Percentiles rank a stretch among this genome's conserved stretches.
These are phyloP conservation scores for Aphrocallistes beatrix DNA, from an alignment of 37 sponge, comb jelly and placozoan genomes.

Conservation along the genomic window DNA sequence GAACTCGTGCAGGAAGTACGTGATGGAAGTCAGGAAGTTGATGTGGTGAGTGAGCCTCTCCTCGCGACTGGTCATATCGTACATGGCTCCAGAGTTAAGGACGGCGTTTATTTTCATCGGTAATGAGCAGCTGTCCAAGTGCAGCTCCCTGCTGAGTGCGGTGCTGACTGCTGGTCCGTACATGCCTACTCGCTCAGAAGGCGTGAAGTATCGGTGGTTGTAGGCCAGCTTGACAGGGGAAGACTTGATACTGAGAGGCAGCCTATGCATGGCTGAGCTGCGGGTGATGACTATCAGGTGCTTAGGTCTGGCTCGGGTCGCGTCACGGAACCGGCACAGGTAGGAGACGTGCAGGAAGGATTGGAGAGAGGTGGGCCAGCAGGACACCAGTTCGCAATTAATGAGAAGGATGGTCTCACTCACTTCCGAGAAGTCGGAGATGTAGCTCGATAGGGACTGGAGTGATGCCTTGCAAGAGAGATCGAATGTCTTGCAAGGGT, in stretches of 20 bases:
- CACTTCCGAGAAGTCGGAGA: neutral
- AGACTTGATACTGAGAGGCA: neutral
- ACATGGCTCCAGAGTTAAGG: neutral
- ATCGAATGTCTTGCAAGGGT: neutral
- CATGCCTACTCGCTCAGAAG: neutral
- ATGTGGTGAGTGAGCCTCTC: neutral
- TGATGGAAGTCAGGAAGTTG: neutral
- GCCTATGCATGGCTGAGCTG: neutral
- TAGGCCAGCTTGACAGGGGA: neutral
- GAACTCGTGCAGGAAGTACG: neutral
- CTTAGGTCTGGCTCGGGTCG: neutral
- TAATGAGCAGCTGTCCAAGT: neutral
- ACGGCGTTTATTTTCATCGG: neutral
- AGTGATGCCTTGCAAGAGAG: neutral
- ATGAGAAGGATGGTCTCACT: neutral
- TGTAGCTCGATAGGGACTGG: neutral
- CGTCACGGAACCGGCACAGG: neutral
- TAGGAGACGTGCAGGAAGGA: neutral
- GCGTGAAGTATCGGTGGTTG: neutral
- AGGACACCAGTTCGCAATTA: neutral
- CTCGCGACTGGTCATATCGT: neutral
- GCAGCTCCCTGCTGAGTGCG: neutral
- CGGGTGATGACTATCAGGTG: neutral
- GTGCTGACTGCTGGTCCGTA: neutral
- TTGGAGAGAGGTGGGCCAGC: neutral